Conservation (phyloP, 2,888 invertebrate genomes). For the Lochmaea capreae region DNA sequence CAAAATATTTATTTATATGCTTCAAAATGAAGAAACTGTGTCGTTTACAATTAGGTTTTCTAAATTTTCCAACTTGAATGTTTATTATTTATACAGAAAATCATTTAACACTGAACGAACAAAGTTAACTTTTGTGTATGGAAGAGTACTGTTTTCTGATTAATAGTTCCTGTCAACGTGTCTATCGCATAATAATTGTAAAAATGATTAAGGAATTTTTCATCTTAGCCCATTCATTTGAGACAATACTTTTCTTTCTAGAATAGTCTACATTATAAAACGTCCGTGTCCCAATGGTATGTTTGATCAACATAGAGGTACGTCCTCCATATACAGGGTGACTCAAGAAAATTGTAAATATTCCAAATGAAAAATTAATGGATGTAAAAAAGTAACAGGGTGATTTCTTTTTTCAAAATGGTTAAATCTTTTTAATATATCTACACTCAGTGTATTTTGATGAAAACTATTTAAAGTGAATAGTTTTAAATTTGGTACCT, state of each 20-base stretch:
- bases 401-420: neutral
- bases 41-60: too few relatives aligned
- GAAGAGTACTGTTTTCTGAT: conserved; percentile 1
- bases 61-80: too few relatives aligned
- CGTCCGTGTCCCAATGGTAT: neutral
- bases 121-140: too few relatives aligned
- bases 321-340: neutral
- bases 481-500: too few relatives aligned
- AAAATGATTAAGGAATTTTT: conserved; percentile 1
- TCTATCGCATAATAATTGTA: neutral
- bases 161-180: conserved; percentile 10
- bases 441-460: too few relatives aligned
- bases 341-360: neutral
- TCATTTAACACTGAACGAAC: too few relatives aligned
- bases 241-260: conserved; percentile 14
- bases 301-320: conserved; percentile 1
- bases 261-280: neutral
- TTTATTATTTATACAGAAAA: too few relatives aligned
- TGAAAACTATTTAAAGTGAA: too few relatives aligned
- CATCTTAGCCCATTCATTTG: conserved; percentile 3
- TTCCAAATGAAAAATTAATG: neutral
- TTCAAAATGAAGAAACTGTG: too few relatives aligned
- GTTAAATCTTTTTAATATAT: neutral
- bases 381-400: too few relatives aligned
- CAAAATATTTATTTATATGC: too few relatives aligned